Conservation (phyloP, 2,797 vertebrate genomes). For the Gorsachius magnificus region DNA sequence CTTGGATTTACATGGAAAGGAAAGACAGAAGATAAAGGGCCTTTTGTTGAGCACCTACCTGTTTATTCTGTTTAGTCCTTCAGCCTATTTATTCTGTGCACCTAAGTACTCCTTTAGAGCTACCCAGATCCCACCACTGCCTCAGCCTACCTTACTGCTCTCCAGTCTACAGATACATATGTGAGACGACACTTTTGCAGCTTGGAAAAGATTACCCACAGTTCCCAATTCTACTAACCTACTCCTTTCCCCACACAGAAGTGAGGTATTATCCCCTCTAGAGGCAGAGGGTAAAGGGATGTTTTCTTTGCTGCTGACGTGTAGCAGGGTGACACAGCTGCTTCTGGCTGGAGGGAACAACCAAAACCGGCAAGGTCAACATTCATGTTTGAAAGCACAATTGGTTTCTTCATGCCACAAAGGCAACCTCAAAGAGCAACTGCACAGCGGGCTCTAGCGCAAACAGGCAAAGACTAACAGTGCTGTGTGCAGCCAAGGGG, state of each 20-base stretch:
- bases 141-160: neutral
- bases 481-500: neutral
- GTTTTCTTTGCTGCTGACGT: neutral
- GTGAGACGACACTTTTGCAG: neutral
- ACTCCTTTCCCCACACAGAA: neutral
- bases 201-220: neutral
- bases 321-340: neutral
- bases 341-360: neutral
- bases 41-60: neutral
- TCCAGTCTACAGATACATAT: neutral
- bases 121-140: neutral
- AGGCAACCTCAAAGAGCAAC: neutral
- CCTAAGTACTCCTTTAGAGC: neutral
- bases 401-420: neutral
- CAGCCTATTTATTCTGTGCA: neutral
- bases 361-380: neutral
- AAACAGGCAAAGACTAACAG: neutral
- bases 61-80: neutral
- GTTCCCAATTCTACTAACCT: neutral
- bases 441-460: neutral
- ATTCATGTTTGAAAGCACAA: neutral
- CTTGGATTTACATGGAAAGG: constrained; percentile 66
- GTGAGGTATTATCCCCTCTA: neutral
- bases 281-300: neutral
- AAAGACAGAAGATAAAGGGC: neutral